Percentiles rank a stretch among this genome's conserved stretches.
phyloP scores from a whole-genome alignment of 2,888 invertebrate genomes.

The Timandra comae region DNA sequence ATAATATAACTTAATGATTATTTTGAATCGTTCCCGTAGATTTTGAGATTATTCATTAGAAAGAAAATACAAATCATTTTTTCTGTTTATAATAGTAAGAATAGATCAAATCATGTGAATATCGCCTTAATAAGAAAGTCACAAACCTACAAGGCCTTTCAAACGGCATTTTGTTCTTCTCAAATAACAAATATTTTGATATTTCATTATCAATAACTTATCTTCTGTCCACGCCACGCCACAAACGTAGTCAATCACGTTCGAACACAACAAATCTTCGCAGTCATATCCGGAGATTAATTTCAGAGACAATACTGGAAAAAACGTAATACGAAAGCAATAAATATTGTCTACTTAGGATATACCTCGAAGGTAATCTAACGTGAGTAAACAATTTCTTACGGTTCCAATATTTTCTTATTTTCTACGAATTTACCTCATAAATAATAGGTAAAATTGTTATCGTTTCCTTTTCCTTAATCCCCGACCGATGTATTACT shows the following conservation, averaged over 20 bases:
- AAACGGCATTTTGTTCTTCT: constrained; percentile 37
- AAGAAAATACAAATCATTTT: no score
- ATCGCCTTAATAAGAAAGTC: constrained; percentile 4
- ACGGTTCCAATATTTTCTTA: constrained; percentile 6
- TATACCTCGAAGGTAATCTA: constrained; percentile 5
- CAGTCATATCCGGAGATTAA: constrained; percentile 24
- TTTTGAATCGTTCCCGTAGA: no score
- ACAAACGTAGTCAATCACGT: constrained; percentile 50
- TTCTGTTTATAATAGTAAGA: no score
- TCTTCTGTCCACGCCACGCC: constrained; percentile 30
- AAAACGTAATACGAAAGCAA: constrained; percentile 4
- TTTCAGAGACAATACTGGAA: constrained; percentile 17
- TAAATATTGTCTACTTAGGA: constrained; percentile 2
- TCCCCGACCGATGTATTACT: constrained; percentile 14
- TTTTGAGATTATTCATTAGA: no score
- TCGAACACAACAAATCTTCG: constrained; percentile 39
- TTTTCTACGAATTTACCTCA: constrained; percentile 13
- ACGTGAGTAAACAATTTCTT: constrained; percentile 7
- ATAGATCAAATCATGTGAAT: no score
- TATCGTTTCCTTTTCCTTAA: constrained; percentile 15
- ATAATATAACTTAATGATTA: no score
- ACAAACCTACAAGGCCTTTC: constrained; percentile 23
- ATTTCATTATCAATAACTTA: constrained; percentile 26
- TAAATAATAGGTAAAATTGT: constrained; percentile 17
- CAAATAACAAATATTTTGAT: constrained; percentile 49